Conservation (phyloP, 2,113 vertebrate genomes). For the Dromas ardeola region DNA sequence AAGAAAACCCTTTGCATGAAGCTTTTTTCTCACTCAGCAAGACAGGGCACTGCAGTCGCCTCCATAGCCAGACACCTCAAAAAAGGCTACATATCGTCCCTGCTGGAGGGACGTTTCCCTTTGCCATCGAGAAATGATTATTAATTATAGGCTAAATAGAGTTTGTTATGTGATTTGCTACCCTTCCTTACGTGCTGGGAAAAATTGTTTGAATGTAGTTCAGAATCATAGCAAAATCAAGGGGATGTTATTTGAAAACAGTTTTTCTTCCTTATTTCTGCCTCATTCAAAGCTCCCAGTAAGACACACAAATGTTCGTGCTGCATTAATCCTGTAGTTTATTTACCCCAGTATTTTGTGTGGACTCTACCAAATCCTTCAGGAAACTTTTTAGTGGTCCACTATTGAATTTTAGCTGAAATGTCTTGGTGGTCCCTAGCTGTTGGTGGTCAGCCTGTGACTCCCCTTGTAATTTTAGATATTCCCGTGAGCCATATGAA, state of each 20-base stretch:
- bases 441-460: neutral
- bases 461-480: neutral
- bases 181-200: neutral
- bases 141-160: neutral
- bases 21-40: fast-evolving
- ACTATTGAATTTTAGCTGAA: neutral
- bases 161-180: neutral
- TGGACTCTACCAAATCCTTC: neutral
- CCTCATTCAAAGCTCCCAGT: neutral
- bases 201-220: neutral
- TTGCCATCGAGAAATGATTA: neutral
- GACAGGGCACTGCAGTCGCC: too few relatives aligned
- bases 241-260: neutral
- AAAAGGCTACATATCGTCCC: fast-evolving
- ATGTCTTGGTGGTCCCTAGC: neutral
- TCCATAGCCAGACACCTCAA: neutral
- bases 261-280: neutral
- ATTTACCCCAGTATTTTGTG: neutral
- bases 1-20: neutral
- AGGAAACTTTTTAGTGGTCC: neutral
- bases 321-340: neutral
- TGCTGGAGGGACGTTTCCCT: neutral
- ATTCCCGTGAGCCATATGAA: neutral
- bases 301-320: neutral
- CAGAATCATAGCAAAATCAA: neutral